Conservation (phyloP, 1,140 invertebrate species). For the Trichonephila inaurata region DNA sequence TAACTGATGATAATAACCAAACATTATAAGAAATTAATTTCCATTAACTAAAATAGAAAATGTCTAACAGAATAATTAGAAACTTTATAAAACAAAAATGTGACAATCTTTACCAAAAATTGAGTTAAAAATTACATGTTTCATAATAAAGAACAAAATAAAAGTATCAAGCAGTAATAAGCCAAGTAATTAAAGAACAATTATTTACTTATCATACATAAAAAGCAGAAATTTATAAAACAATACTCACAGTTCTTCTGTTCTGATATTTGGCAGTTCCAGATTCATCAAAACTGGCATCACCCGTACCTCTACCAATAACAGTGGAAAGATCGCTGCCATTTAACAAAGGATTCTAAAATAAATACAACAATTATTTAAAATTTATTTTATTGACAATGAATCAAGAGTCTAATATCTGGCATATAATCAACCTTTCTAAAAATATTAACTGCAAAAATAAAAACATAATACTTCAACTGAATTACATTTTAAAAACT, state of each 20-base stretch:
- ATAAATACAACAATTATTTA: not conserved
- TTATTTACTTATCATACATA: not conserved
- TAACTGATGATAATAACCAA: too few species aligned
- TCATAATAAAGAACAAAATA: too few species aligned
- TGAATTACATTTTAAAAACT: not conserved
- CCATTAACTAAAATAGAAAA: too few species aligned
- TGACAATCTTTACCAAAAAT: too few species aligned
- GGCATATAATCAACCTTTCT: not conserved
- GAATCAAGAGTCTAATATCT: too few species aligned
- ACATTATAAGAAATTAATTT: too few species aligned
- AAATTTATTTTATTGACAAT: too few species aligned
- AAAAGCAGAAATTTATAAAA: not conserved
- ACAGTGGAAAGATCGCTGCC: slow-evolving; percentile 98
- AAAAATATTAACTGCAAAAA: not conserved
- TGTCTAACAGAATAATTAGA: too few species aligned
- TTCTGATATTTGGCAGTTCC: slow-evolving; percentile 96
- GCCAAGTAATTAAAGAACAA: too few species aligned
- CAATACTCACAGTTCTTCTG: slow-evolving; percentile 86
- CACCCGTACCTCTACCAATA: slow-evolving; percentile 94
- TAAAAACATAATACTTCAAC: not conserved
- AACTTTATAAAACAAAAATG: too few species aligned
- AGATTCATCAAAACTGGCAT: slow-evolving; percentile 90
- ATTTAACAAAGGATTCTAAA: slow-evolving; percentile 95
- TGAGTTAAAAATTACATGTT: too few species aligned
- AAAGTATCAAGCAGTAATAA: too few species aligned